Conservation (phyloP, 2,113 vertebrate genomes). For the Ia io region DNA sequence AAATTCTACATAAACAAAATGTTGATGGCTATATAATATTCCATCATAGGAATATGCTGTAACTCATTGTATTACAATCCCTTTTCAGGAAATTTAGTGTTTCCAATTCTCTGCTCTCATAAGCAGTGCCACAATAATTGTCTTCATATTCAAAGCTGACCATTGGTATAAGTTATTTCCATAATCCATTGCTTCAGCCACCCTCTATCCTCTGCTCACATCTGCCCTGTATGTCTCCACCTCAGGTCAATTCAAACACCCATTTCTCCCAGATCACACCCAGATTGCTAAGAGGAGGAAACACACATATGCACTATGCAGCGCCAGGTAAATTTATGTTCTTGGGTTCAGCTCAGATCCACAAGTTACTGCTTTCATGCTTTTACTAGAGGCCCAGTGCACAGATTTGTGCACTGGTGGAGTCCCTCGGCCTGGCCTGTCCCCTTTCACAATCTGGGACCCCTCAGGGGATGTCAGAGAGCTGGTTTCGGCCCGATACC, state of each 20-base stretch:
- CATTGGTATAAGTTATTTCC: not conserved
- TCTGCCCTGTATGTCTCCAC: not conserved
- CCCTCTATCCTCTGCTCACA: rapidly evolving
- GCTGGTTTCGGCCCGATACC: too few species aligned
- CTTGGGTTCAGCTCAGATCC: not conserved
- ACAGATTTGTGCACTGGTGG: too few species aligned
- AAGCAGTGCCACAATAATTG: not conserved
- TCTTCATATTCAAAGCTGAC: not conserved
- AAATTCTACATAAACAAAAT: not conserved
- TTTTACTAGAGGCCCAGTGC: not conserved
- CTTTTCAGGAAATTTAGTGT: not conserved
- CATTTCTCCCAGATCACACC: rapidly evolving
- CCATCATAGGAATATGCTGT: not conserved
- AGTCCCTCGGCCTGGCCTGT: too few species aligned
- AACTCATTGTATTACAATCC: not conserved
- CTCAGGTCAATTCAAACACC: not conserved
- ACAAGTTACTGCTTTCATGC: not conserved
- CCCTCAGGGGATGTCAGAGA: too few species aligned
- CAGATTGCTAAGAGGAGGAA: not conserved
- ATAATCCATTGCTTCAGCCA: not conserved
- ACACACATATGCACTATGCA: rapidly evolving
- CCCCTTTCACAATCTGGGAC: too few species aligned
- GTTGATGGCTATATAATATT: not conserved
- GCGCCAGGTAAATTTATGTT: not conserved
- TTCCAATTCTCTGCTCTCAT: not conserved